Evolutionary conservation across 2,888 invertebrate genomes (phyloP).

Genomic region (Trachelus stipa): DNA sequence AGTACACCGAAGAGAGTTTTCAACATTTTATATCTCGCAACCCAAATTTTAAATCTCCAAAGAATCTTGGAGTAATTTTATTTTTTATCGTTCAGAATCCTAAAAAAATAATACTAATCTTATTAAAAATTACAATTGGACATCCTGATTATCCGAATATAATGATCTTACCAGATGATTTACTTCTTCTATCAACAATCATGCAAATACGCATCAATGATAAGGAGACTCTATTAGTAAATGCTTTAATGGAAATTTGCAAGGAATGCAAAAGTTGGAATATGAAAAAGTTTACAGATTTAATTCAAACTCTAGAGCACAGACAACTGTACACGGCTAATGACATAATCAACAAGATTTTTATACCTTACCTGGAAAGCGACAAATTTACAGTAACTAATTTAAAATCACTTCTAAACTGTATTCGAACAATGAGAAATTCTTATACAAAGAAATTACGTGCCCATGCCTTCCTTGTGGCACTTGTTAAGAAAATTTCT

Average conservation of each 20-base stretch:
- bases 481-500: slow-evolving; percentile 36
- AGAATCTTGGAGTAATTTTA: slow-evolving; percentile 30
- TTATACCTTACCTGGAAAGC: slow-evolving; percentile 42
- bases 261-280: slow-evolving; percentile 38
- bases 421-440: slow-evolving; percentile 27
- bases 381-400: slow-evolving; percentile 26
- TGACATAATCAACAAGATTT: slow-evolving; percentile 48
- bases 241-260: slow-evolving; percentile 33
- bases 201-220: slow-evolving; percentile 40
- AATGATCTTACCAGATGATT: slow-evolving; percentile 45
- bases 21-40: slow-evolving; percentile 42
- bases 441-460: slow-evolving; percentile 25
- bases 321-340: slow-evolving; percentile 30
- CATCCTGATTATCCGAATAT: slow-evolving; percentile 38
- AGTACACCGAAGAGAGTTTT: slow-evolving; percentile 41
- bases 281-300: slow-evolving; percentile 39
- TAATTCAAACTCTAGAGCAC: slow-evolving; percentile 34
- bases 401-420: slow-evolving; percentile 34
- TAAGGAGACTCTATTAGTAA: slow-evolving; percentile 33
- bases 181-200: slow-evolving; percentile 44
- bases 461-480: slow-evolving; percentile 25
- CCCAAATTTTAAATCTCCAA: slow-evolving; percentile 33
- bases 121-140: slow-evolving; percentile 52
- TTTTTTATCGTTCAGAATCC: slow-evolving; percentile 46
- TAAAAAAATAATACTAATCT: slow-evolving; percentile 41